These are phyloP conservation scores for Rhopilema esculentum DNA, from an alignment of 30 jellyfish, hydroid and myxozoan species.

Conservation along the genomic window DNA sequence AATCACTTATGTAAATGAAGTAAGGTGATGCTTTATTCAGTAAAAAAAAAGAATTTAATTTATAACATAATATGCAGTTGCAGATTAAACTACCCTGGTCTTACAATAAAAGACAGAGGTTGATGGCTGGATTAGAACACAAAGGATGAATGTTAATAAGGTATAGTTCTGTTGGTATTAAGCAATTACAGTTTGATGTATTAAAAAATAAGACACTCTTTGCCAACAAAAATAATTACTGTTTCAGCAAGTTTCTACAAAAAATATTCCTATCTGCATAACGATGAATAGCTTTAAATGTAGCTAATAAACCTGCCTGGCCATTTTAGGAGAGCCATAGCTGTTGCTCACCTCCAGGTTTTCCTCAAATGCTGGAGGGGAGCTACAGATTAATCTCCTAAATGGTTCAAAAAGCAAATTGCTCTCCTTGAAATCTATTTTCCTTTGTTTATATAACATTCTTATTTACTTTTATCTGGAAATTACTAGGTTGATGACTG, in stretches of 20 bases:
- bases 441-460: background rate
- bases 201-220: background rate
- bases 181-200: background rate
- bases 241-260: conserved; percentile 8
- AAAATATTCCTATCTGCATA: background rate
- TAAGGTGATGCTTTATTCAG: background rate
- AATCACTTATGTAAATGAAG: background rate
- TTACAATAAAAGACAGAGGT: background rate
- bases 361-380: background rate
- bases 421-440: conserved; percentile 8
- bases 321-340: conserved; percentile 16
- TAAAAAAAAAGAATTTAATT: background rate
- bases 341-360: conserved; percentile 22
- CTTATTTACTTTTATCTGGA: background rate
- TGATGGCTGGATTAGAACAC: background rate
- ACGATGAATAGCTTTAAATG: background rate
- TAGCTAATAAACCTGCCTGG: conserved; percentile 3
- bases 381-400: background rate
- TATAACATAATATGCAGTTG: conserved; percentile 11
- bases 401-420: background rate
- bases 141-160: background rate
- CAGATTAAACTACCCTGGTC: background rate
- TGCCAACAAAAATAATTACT: background rate
- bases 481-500: background rate
- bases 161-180: background rate